Evolutionary conservation across 2,797 vertebrate genomes (phyloP).

Genomic region (Tadarida brasiliensis): DNA sequence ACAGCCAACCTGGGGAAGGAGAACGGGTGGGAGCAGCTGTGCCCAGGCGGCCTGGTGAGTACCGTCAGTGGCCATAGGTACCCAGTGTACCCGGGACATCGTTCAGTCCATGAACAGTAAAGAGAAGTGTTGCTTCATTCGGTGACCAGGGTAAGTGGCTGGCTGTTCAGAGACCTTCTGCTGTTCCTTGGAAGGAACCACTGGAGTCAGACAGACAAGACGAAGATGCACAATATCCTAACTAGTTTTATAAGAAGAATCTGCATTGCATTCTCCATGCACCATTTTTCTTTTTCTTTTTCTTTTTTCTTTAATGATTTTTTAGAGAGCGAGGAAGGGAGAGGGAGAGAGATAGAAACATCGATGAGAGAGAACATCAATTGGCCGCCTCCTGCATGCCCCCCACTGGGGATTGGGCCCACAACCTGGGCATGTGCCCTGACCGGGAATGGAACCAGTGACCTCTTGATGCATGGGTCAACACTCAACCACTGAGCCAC

Average conservation of each 20-base stretch:
- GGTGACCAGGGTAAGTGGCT: not conserved
- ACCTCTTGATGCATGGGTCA: no score
- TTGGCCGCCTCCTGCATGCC: no score
- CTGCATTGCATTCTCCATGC: not conserved
- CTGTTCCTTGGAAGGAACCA: not conserved
- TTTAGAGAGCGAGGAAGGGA: no score
- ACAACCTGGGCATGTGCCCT: no score
- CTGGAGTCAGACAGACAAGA: not conserved
- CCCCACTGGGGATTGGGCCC: no score
- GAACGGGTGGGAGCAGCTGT: not conserved
- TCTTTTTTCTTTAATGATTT: no score
- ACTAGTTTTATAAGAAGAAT: not conserved
- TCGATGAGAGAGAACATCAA: no score
- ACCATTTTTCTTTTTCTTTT: no score
- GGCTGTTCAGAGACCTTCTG: not conserved
- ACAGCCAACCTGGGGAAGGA: not conserved
- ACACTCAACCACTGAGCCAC: no score
- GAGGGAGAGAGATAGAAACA: no score
- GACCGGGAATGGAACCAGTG: no score
- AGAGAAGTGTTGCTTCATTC: not conserved
- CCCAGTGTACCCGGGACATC: not conserved
- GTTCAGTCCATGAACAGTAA: not conserved
- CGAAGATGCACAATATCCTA: not conserved
- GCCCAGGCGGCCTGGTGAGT: not conserved
- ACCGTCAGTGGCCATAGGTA: rapidly evolving